Base-by-base conservation (phyloP, 1,140 invertebrate genomes). In the Belonocnema kinseyi region DNA sequence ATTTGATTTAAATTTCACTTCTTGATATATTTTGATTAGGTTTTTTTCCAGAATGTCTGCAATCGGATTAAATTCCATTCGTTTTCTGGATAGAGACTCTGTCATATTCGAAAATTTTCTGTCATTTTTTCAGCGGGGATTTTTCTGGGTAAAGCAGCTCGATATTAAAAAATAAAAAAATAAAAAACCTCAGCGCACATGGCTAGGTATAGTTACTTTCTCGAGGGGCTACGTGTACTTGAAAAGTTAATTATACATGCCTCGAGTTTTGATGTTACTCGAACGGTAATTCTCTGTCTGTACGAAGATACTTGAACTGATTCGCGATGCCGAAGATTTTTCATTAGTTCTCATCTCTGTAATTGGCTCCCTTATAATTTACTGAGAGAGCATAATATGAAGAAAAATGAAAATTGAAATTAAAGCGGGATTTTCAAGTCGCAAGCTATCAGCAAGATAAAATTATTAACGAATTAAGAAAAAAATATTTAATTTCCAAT, bases 191-290 rank as follows among this genome's bases (percentile, higher is more conserved):
- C 6, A 8, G 40, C 7, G 16, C 26, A 46, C 13, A 16, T 33
- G 16, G 26, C 4, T 66, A n/a, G 26, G 40, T 66, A 40, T n/a
- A 40, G 61, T 66, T 26, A 66, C 61, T 66, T 66, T 66, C 26
- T 66, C 61, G 40, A 66, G 61, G 46, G 61, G 61, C 40, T 40
- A 46, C 13, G 61, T 33, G 26, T n/a, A 66, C 61, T 66, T 66
- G 26, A 66, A 66, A 66, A 66, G 26, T 33, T 66, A 66, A 66
- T 66, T 66, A 66, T 66, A 66, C 61, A 66, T 66, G 61, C 61
- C 61, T 66, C 61, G 21, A 66, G 26, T 66, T 66, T 66, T 33
- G 40, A 66, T 66, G 46, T 66, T 66, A 26, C 61, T 66, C 26
- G 61, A 66, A 66, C 33, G 61, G 61, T 66, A 66, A 66, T 66